These are phyloP conservation scores for Zaprionus inermis DNA, from an alignment of 1,140 invertebrate species.

Conservation along the genomic window DNA sequence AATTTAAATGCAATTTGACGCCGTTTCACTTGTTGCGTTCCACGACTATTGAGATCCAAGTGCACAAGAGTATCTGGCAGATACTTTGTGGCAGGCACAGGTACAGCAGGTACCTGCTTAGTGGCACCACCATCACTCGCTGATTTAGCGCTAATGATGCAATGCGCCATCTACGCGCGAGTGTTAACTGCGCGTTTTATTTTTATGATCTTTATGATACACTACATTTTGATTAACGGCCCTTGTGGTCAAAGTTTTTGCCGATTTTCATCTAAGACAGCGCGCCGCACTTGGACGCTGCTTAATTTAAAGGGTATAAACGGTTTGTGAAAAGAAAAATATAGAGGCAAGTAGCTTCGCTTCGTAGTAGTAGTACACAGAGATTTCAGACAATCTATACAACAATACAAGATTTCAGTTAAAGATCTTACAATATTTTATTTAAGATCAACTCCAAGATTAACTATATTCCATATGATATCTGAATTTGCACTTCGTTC, in stretches of 20 bases:
- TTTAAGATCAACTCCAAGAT: background rate
- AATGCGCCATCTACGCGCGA: conserved; percentile 64
- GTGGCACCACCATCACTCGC: conserved; percentile 20
- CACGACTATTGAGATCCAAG: conserved; percentile 27
- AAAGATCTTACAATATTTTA: background rate
- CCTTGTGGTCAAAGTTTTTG: conserved; percentile 59
- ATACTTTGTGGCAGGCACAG: conserved; percentile 60
- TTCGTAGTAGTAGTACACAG: no score
- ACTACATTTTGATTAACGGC: conserved; percentile 72
- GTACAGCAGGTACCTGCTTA: conserved; percentile 10
- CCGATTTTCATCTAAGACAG: background rate
- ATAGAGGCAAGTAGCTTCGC: no score
- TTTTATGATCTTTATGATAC: conserved; percentile 66
- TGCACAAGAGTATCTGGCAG: conserved; percentile 43
- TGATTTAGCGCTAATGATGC: conserved; percentile 72
- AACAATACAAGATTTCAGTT: no score
- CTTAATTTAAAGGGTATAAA: background rate
- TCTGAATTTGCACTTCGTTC: no score
- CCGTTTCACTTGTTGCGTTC: conserved; percentile 65
- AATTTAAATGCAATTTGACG: conserved; percentile 82
- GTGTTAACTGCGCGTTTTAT: conserved; percentile 71
- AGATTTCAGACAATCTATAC: no score
- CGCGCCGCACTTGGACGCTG: conserved; percentile 30
- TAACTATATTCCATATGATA: background rate
- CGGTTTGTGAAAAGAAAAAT: background rate